A percentile compares a stretch with the other conserved stretches of the same genome.
Conservation (phyloP, 2,888 invertebrate species). For the Lasius fuliginosus region DNA sequence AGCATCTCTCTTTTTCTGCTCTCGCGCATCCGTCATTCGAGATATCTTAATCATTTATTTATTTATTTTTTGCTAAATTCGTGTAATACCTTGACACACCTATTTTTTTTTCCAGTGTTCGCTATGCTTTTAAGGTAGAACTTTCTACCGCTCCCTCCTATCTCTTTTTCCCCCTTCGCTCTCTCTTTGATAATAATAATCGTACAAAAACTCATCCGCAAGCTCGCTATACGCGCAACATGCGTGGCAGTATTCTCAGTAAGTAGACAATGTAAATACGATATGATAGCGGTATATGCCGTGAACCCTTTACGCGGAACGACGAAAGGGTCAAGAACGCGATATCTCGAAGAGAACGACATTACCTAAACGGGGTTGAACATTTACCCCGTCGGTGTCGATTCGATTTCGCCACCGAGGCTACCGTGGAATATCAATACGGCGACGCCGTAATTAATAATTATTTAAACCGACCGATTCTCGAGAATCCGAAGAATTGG, state of each 20-base stretch:
- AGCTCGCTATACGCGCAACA: conserved; percentile 69
- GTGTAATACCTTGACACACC: background rate
- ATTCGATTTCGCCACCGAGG: background rate
- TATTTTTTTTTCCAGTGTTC: background rate
- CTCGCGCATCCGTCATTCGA: conserved; percentile 17
- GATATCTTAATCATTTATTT: conserved; percentile 1
- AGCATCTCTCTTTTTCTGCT: background rate
- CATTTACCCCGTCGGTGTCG: background rate
- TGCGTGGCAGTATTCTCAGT: conserved; percentile 80
- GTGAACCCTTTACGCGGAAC: conserved; percentile 29
- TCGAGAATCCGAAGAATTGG: background rate
- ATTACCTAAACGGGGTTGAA: background rate
- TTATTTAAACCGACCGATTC: background rate
- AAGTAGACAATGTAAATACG: conserved; percentile 76
- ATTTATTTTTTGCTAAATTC: background rate
- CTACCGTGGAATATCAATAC: conserved; percentile 13
- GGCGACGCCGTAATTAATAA: background rate
- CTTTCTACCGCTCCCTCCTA: background rate
- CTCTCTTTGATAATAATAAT: conserved; percentile 59
- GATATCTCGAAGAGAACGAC: conserved; percentile 19
- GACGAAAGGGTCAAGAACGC: conserved; percentile 34
- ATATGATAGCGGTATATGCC: conserved; percentile 69
- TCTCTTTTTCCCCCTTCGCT: background rate
- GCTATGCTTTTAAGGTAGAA: background rate
- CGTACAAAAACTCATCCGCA: conserved; percentile 73